Evolutionary conservation across 2,888 invertebrate species (phyloP), one percentile per base, ranked within the genome.

Genomic region (Torymus texanus): DNA sequence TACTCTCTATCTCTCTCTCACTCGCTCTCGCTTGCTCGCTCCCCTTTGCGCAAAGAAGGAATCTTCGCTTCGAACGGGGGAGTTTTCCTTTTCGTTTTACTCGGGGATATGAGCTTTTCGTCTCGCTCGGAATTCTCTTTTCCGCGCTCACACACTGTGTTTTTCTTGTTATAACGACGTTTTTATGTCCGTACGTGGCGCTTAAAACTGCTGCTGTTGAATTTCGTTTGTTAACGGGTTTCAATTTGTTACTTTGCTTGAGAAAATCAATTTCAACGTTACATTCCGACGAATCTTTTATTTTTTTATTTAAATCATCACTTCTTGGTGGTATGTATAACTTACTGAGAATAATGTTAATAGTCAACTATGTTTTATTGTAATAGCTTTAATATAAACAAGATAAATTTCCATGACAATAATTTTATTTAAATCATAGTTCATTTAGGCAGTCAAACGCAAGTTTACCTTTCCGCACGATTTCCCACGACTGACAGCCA

Each of bases 21-120:
- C 84, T 84, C 78, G 80, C 78, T 65, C 74, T 75, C 84, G 81
- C 85, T 85, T 84, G 83, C 83, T 85, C 84, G 85, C 85, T 83
- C 84, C 56, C 51, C 21, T 53, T 55, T 29, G 62, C 51, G 21
- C 53, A 76, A 59, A 18, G 53, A 63, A 72, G 21, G 62, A 62
- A 51, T 62, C 66, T 53, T 51, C 72, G 81, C 73, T 78, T 65
- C 73, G 78, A 41, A 58, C 11, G 41, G 55, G 58, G 5, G 68
- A 68, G 53, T 62, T 65, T 65, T 75, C 68, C 66, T 21, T 41
- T 41, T 55, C 50, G 51, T 71, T 70, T 68, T 78, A 53, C 70
- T 58, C 68, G 50, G 53, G 78, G 73, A 73, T 78, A 68, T 62
- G 62, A 73, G 73, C 21, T 78, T 78, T 67, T 56, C 50, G 21